Conservation (phyloP, 2,888 invertebrate genomes). For the Leuctra nigra region DNA sequence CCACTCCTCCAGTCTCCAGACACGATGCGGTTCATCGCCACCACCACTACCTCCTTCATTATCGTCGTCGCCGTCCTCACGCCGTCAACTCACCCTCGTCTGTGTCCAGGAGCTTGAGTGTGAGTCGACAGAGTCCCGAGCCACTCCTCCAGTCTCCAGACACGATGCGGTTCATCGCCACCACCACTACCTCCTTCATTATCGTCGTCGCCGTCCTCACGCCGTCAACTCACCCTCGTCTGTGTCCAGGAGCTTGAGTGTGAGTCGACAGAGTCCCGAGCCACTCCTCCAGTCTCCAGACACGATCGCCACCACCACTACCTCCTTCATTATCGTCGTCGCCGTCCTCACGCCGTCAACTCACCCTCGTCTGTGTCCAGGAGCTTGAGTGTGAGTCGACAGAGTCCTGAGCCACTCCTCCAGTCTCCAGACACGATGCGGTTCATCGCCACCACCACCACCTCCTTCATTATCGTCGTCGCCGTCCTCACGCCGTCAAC, state of each 20-base stretch:
- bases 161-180: constrained; percentile 24
- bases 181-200: too few relatives aligned
- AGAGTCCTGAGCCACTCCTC: constrained; percentile 24
- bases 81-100: too few relatives aligned
- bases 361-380: constrained; percentile 26
- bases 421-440: constrained; percentile 23
- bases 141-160: constrained; percentile 24
- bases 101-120: constrained; percentile 23
- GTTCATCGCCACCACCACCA: constrained; percentile 23
- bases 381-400: constrained; percentile 21
- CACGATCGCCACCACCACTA: constrained; percentile 21
- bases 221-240: constrained; percentile 25
- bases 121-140: constrained; percentile 23
- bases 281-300: constrained; percentile 24
- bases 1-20: constrained; percentile 24
- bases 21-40: constrained; percentile 24
- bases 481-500: too few relatives aligned
- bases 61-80: too few relatives aligned
- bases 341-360: too few relatives aligned
- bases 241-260: constrained; percentile 23
- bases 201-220: too few relatives aligned
- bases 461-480: too few relatives aligned
- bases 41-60: too few relatives aligned
- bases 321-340: too few relatives aligned
- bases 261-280: constrained; percentile 23